These are phyloP conservation scores for Panulirus ornatus DNA, from an alignment of 1,140 invertebrate species.

Conservation along the genomic window DNA sequence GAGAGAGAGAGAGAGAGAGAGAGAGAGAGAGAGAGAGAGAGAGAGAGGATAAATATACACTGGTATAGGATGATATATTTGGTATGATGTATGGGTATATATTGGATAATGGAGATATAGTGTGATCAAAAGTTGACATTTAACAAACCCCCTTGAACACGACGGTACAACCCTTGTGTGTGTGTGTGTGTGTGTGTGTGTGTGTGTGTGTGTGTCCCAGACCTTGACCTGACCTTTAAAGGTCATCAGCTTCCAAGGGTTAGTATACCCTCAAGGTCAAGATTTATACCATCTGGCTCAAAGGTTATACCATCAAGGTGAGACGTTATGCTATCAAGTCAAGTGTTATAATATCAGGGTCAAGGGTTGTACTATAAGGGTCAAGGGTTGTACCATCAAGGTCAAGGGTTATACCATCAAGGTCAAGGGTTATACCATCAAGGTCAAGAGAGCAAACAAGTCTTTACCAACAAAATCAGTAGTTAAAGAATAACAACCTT, in stretches of 20 bases:
- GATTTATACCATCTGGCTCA: not conserved
- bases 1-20: not conserved
- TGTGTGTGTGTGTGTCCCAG: not conserved
- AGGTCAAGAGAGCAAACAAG: no score
- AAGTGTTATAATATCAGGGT: no score
- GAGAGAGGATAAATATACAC: not conserved
- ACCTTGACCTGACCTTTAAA: not conserved
- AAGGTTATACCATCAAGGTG: no score
- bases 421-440: no score
- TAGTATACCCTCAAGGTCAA: not conserved
- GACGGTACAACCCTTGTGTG: not conserved
- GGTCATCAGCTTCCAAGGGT: not conserved
- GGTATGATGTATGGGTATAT: not conserved
- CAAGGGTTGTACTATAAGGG: no score
- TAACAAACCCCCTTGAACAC: no score
- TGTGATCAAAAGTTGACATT: no score
- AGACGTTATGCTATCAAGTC: no score
- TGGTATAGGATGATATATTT: not conserved
- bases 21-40: not conserved
- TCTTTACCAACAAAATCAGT: no score
- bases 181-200: conserved; percentile 32
- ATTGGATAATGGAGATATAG: not conserved
- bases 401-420: no score
- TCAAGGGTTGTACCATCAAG: no score
- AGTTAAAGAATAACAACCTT: no score